Percentiles rank a stretch among this genome's conserved stretches.
These are phyloP conservation scores for Aramus guarauna DNA, from an alignment of 2,113 vertebrate genomes.

Conservation along the genomic window DNA sequence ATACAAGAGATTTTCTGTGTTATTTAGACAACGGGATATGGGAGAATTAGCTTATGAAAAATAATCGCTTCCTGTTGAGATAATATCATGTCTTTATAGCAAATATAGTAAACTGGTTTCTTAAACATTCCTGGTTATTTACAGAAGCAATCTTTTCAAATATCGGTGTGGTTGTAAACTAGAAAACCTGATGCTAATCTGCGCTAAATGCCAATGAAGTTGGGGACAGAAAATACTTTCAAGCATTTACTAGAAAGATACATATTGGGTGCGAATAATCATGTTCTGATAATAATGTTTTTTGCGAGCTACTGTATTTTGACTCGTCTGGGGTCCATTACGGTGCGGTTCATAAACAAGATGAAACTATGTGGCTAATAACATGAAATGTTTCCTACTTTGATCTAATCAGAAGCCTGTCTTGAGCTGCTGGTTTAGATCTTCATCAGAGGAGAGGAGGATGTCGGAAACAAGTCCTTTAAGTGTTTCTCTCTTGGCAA, in stretches of 20 bases:
- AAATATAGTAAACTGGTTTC: neutral
- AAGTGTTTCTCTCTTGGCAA: slow-evolving; percentile 62
- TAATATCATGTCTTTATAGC: neutral
- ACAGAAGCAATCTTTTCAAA: neutral
- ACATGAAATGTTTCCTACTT: slow-evolving; percentile 60
- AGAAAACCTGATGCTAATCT: neutral
- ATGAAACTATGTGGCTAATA: slow-evolving; percentile 69
- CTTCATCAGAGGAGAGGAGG: slow-evolving; percentile 66
- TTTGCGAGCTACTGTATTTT: slow-evolving; percentile 39
- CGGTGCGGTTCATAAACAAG: slow-evolving; percentile 56
- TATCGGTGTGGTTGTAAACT: neutral
- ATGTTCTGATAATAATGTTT: neutral
- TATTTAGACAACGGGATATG: neutral
- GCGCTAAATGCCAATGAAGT: neutral
- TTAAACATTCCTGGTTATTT: neutral
- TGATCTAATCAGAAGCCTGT: slow-evolving; percentile 73
- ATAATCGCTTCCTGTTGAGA: neutral
- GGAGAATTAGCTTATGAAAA: neutral
- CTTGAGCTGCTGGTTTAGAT: slow-evolving; percentile 69
- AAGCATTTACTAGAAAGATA: neutral
- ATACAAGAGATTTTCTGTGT: neutral
- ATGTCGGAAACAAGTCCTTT: slow-evolving; percentile 68
- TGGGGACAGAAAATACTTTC: neutral
- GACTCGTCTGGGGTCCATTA: slow-evolving; percentile 66
- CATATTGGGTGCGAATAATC: neutral